These are phyloP conservation scores for Aphis craccivora DNA, from an alignment of 1,140 invertebrate genomes.

Conservation along the genomic window DNA sequence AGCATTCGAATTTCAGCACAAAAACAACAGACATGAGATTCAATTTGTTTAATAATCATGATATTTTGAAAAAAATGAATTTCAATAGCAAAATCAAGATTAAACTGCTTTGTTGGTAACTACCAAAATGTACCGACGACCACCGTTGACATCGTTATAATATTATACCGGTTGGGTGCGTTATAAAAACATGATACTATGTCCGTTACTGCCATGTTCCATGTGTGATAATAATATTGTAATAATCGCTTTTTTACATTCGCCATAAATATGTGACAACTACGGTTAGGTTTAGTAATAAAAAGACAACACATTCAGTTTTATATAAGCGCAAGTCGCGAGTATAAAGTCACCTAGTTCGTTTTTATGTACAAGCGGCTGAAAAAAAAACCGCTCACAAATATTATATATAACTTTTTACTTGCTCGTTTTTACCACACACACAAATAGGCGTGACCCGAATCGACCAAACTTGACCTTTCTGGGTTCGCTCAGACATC, in stretches of 20 bases:
- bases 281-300: not conserved
- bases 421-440: not conserved
- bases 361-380: not conserved
- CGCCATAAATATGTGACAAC: not conserved
- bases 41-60: not conserved
- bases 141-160: not conserved
- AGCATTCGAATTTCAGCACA: not conserved
- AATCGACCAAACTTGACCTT: not conserved
- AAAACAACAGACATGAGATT: not conserved
- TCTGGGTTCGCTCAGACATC: too few species aligned
- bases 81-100: not conserved
- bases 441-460: not conserved
- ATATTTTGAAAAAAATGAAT: not conserved
- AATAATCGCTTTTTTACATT: not conserved
- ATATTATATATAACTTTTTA: not conserved
- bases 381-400: not conserved
- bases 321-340: too few species aligned
- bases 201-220: not conserved
- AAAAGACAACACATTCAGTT: not conserved
- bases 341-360: not conserved
- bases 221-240: not conserved
- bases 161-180: not conserved
- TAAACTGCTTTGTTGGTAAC: too few species aligned
- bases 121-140: not conserved
- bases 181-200: not conserved